Conservation (phyloP, 2,797 vertebrate species). For the Notolepis coatsorum region DNA sequence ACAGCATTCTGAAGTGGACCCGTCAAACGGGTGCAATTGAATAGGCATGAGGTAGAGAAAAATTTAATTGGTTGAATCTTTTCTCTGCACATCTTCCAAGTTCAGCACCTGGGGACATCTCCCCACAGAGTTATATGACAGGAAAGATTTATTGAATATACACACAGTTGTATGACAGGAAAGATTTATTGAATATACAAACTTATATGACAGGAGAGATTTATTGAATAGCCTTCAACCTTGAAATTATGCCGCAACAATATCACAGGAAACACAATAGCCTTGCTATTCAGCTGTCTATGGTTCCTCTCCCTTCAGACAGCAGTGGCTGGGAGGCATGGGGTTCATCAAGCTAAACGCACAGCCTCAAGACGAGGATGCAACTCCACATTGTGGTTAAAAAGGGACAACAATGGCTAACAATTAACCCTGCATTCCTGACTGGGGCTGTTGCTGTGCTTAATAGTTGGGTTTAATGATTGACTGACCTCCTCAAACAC, state of each 20-base stretch:
- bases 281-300: constrained; percentile 32
- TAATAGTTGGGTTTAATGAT: constrained; percentile 78
- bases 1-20: neutral
- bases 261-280: constrained; percentile 47
- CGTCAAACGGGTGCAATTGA: neutral
- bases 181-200: constrained; percentile 10
- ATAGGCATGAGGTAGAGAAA: neutral
- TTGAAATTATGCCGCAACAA: constrained; percentile 34
- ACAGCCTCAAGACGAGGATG: constrained; percentile 45
- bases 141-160: constrained; percentile 8
- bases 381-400: constrained; percentile 52
- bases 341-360: constrained; percentile 44
- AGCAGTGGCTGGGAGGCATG: constrained; percentile 29
- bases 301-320: neutral
- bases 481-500: constrained; percentile 69
- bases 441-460: constrained; percentile 59
- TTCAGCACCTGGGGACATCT: constrained; percentile 10
- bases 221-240: constrained; percentile 9
- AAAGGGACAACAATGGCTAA: constrained; percentile 70
- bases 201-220: neutral
- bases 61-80: neutral
- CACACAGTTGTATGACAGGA: neutral
- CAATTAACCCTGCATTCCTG: constrained; percentile 78
- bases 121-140: neutral
- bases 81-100: neutral